Conservation (phyloP, 2,797 vertebrate genomes). For the Limnodromus scolopaceus region DNA sequence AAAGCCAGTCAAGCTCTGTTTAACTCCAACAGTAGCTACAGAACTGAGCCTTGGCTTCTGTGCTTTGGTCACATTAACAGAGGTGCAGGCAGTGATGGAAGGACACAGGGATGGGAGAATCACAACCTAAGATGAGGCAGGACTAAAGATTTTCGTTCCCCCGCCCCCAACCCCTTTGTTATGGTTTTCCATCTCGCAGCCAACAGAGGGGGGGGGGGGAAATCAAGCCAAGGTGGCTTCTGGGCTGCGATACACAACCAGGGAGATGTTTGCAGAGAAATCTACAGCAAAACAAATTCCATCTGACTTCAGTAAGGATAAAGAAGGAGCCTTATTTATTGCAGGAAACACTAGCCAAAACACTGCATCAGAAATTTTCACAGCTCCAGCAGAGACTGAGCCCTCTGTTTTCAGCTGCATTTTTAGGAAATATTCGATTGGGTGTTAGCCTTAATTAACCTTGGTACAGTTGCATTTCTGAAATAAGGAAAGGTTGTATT, state of each 20-base stretch:
- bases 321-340: background rate
- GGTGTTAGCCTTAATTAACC: background rate
- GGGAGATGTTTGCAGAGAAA: background rate
- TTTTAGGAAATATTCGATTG: background rate
- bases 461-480: background rate
- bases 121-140: background rate
- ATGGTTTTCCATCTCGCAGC: background rate
- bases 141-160: background rate
- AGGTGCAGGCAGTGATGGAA: background rate
- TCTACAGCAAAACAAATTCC: background rate
- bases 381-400: background rate
- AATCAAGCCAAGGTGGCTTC: background rate
- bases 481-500: background rate
- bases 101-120: background rate
- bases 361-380: background rate
- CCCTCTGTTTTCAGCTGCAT: background rate
- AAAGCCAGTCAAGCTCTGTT: background rate
- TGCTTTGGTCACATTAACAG: background rate
- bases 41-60: background rate
- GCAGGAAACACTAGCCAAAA: background rate
- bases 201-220: background rate
- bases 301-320: background rate
- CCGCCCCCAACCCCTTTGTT: rapidly evolving
- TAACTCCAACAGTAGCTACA: background rate
- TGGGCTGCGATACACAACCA: background rate